A percentile compares a stretch with the other conserved stretches of the same genome.
phyloP scores from a whole-genome alignment of 2,888 invertebrate genomes.

The Cartodere bifasciata region DNA sequence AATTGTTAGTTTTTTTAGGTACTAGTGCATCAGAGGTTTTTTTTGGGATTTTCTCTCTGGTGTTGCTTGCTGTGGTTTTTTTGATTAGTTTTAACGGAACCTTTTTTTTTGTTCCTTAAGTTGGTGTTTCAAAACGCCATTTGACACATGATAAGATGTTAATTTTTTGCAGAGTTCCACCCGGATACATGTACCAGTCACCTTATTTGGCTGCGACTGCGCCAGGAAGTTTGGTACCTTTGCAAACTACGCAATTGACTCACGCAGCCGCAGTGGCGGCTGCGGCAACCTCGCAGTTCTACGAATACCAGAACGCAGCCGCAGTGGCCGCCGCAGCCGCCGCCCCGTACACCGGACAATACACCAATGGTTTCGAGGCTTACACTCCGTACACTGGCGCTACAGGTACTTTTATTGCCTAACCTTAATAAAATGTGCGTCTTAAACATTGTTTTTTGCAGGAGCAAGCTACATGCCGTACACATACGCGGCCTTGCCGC shows the following conservation, averaged over 20 bases:
- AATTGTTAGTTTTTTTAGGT: too few species aligned
- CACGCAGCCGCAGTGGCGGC: slow-evolving; percentile 69
- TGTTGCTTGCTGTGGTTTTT: slow-evolving; percentile 33
- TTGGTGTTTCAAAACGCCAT: not conserved
- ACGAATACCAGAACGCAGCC: slow-evolving; percentile 54
- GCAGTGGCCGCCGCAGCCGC: slow-evolving; percentile 53
- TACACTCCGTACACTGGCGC: slow-evolving; percentile 57
- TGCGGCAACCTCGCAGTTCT: slow-evolving; percentile 68
- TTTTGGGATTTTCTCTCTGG: slow-evolving; percentile 28
- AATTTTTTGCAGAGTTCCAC: slow-evolving; percentile 51
- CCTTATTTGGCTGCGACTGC: slow-evolving; percentile 53
- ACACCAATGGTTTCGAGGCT: slow-evolving; percentile 60
- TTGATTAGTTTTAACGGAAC: slow-evolving; percentile 5
- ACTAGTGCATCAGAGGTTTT: slow-evolving; percentile 25
- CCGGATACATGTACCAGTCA: slow-evolving; percentile 66
- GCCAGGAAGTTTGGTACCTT: slow-evolving; percentile 53
- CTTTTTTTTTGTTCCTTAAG: not conserved
- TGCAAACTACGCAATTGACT: slow-evolving; percentile 54
- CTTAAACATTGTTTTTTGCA: slow-evolving; percentile 15
- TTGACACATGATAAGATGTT: not conserved
- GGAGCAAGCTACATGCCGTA: slow-evolving; percentile 58
- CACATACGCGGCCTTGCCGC: slow-evolving; percentile 55
- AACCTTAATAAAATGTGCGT: not conserved
- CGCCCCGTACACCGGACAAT: slow-evolving; percentile 58
- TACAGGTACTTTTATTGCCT: slow-evolving; percentile 30